phyloP scores from a whole-genome alignment of 2,113 vertebrate species.

The Pygoscelis antarcticus region DNA sequence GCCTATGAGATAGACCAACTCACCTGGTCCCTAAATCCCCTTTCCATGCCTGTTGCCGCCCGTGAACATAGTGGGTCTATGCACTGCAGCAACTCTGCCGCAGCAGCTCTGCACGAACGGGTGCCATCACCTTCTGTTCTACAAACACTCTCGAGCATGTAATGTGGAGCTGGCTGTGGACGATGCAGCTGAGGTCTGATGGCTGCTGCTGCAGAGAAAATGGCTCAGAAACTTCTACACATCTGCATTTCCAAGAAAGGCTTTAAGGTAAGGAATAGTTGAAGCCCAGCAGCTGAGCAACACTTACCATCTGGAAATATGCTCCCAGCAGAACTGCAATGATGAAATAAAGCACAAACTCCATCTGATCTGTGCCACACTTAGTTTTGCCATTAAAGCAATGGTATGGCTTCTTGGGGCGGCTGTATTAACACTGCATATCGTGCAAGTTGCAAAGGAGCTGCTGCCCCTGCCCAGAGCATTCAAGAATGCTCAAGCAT shows the following conservation, averaged over 20 bases:
- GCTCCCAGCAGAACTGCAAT: neutral
- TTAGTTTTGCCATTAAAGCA: neutral
- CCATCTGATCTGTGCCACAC: neutral
- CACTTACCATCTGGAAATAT: neutral
- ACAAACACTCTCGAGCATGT: accelerated
- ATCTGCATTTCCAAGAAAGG: neutral
- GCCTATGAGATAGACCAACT: neutral
- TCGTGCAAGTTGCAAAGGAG: neutral
- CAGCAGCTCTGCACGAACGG: accelerated
- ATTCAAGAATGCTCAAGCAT: neutral
- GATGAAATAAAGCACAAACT: neutral
- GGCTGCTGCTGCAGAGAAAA: neutral
- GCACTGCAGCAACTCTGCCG: neutral
- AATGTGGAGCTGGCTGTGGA: neutral
- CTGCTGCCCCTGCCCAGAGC: neutral
- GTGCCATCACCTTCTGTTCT: neutral
- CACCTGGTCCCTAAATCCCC: neutral
- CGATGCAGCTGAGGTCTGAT: neutral
- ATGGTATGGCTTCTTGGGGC: neutral
- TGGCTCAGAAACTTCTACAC: neutral
- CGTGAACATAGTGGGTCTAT: accelerated
- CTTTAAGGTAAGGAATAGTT: neutral
- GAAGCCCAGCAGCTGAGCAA: neutral
- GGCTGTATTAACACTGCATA: neutral
- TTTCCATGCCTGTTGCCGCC: neutral